phyloP scores from a whole-genome alignment of 2,113 vertebrate genomes.

The Microtus richardsoni region DNA sequence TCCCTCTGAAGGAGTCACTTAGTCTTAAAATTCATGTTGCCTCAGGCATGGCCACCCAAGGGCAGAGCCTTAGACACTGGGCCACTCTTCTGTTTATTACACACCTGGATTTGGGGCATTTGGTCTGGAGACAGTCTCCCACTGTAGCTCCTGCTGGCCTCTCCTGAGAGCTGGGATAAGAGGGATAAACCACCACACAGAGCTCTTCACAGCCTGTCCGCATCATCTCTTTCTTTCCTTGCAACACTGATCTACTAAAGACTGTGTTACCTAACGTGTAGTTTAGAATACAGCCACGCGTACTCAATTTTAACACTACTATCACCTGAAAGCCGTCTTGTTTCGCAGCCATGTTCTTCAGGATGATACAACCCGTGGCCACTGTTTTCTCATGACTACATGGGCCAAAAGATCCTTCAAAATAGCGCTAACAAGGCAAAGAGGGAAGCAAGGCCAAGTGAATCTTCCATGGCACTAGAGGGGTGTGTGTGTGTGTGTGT shows the following conservation, averaged over 20 bases:
- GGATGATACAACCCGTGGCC: not conserved
- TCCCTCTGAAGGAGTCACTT: not conserved
- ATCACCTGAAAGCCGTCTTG: not conserved
- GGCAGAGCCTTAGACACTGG: not conserved
- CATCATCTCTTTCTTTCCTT: not conserved
- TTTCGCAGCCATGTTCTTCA: not conserved
- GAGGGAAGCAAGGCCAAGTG: not conserved
- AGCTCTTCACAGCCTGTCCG: no score
- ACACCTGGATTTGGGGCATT: not conserved
- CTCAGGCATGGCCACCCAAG: not conserved
- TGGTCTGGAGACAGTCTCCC: not conserved
- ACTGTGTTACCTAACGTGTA: not conserved
- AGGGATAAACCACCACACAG: no score
- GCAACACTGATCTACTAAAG: not conserved
- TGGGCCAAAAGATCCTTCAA: not conserved
- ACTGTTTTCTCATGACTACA: not conserved
- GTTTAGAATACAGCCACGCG: not conserved
- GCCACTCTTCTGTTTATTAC: not conserved
- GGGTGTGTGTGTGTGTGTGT: not conserved
- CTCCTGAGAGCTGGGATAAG: not conserved
- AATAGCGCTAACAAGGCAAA: not conserved
- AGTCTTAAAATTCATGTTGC: not conserved
- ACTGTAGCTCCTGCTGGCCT: not conserved
- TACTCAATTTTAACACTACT: slow-evolving; percentile 15
- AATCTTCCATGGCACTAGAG: slow-evolving; percentile 12